A percentile compares a stretch with the other conserved stretches of the same genome.
These are phyloP conservation scores for Zaprionus lineosus DNA, from an alignment of 2,888 invertebrate genomes.

Conservation along the genomic window DNA sequence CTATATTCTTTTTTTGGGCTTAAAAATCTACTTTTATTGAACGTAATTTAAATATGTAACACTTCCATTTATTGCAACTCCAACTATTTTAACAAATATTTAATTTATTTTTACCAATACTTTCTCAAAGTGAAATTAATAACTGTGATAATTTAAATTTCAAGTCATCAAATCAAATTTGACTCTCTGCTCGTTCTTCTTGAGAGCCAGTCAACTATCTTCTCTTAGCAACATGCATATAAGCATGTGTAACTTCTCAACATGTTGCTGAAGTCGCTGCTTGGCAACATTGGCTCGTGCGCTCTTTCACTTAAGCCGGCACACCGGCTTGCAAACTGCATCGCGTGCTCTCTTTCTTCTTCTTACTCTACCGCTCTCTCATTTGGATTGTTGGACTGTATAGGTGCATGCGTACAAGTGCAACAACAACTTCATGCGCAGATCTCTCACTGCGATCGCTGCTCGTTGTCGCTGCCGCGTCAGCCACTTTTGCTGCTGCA, in stretches of 20 bases:
- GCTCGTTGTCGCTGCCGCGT: constrained; percentile 12
- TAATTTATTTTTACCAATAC: no score
- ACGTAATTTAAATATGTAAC: no score
- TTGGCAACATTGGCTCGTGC: constrained; percentile 61
- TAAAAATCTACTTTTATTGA: no score
- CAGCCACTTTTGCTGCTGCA: constrained; percentile 6
- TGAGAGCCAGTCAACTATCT: no score
- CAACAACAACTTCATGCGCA: constrained; percentile 40
- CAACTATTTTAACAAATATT: no score
- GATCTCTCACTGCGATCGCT: constrained; percentile 49
- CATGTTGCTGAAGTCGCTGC: constrained; percentile 29
- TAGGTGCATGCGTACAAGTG: constrained; percentile 43
- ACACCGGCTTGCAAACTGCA: constrained; percentile 44
- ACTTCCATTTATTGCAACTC: no score
- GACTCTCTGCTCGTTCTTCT: no score
- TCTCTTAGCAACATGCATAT: constrained; percentile 29
- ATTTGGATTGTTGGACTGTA: constrained; percentile 15
- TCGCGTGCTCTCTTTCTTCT: constrained; percentile 7
- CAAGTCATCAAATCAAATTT: no score
- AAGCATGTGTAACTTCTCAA: constrained; percentile 27
- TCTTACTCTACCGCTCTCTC: constrained; percentile 6
- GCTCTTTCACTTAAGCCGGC: constrained; percentile 51
- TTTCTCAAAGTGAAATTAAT: no score
- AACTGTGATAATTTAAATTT: no score
- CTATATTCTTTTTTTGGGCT: no score